A percentile compares a stretch with the other conserved stretches of the same genome.
Evolutionary conservation across 2,797 vertebrate species (phyloP).

Genomic region (Adelosebastes latens): DNA sequence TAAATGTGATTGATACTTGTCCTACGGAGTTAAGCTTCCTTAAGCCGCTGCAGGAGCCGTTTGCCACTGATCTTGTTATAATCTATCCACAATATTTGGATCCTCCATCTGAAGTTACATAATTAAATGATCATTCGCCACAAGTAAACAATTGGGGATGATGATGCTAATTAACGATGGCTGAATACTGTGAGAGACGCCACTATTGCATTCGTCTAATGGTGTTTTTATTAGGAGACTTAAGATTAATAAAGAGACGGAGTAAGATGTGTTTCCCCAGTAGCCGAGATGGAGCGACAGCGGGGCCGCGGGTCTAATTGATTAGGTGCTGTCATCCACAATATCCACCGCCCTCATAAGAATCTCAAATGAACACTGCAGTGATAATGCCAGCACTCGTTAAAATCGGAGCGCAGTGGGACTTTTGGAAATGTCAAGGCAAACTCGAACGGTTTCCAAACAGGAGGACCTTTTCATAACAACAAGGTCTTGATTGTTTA

Average conservation of each 20-base stretch:
- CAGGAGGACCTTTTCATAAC: constrained; percentile 34
- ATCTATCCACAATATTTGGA: constrained; percentile 72
- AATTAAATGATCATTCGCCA: constrained; percentile 74
- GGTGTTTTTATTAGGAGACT: constrained; percentile 61
- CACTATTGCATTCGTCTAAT: constrained; percentile 24
- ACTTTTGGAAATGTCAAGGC: constrained; percentile 65
- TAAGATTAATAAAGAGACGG: constrained; percentile 52
- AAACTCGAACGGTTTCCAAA: constrained; percentile 16
- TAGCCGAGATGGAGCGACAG: constrained; percentile 36
- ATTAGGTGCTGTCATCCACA: constrained; percentile 58
- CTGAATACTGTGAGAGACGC: constrained; percentile 34
- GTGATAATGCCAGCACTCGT: constrained; percentile 67
- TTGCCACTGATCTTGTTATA: constrained; percentile 54
- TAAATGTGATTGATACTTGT: constrained; percentile 72
- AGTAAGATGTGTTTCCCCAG: neutral
- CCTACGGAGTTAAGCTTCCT: constrained; percentile 54
- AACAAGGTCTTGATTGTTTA: constrained; percentile 26
- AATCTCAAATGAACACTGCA: constrained; percentile 63
- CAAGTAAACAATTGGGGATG: constrained; percentile 67
- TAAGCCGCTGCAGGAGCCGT: constrained; percentile 44
- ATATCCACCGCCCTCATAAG: constrained; percentile 57
- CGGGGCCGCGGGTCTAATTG: constrained; percentile 51
- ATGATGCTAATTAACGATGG: constrained; percentile 66
- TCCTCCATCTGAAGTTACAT: constrained; percentile 66
- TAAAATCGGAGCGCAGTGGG: constrained; percentile 53